These are phyloP conservation scores for Deilephila elpenor DNA, from an alignment of 2,888 invertebrate species.

Conservation along the genomic window DNA sequence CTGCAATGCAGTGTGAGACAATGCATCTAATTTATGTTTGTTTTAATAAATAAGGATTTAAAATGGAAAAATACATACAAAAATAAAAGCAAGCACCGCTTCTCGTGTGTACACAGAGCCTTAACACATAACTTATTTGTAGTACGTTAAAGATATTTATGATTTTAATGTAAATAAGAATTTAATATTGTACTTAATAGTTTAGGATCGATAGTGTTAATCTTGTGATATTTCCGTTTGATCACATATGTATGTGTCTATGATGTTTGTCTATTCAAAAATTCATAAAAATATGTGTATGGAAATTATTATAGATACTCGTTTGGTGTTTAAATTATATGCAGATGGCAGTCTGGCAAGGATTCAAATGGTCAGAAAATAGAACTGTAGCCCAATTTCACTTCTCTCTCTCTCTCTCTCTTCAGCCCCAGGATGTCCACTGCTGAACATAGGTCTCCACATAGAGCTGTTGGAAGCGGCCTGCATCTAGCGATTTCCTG, in stretches of 20 bases:
- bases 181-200: constrained; percentile 79
- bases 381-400: too few relatives aligned
- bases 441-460: too few relatives aligned
- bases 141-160: constrained; percentile 67
- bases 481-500: too few relatives aligned
- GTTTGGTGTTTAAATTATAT: neutral
- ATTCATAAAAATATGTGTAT: neutral
- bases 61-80: constrained; percentile 35
- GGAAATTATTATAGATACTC: neutral
- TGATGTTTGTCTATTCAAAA: neutral
- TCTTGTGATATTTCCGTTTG: constrained; percentile 28
- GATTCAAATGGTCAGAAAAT: neutral
- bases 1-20: constrained; percentile 59
- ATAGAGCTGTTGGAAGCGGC: too few relatives aligned
- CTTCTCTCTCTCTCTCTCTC: too few relatives aligned
- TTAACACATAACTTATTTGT: constrained; percentile 74
- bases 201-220: constrained; percentile 62
- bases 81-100: constrained; percentile 55
- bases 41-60: constrained; percentile 9
- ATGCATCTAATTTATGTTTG: constrained; percentile 45
- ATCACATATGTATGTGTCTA: constrained; percentile 21
- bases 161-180: constrained; percentile 76
- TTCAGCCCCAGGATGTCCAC: too few relatives aligned
- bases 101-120: constrained; percentile 59
- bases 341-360: neutral